Percentiles rank a stretch among this genome's conserved stretches.
These are phyloP conservation scores for Galerucella calmariensis DNA, from an alignment of 2,888 invertebrate genomes.

Conservation along the genomic window DNA sequence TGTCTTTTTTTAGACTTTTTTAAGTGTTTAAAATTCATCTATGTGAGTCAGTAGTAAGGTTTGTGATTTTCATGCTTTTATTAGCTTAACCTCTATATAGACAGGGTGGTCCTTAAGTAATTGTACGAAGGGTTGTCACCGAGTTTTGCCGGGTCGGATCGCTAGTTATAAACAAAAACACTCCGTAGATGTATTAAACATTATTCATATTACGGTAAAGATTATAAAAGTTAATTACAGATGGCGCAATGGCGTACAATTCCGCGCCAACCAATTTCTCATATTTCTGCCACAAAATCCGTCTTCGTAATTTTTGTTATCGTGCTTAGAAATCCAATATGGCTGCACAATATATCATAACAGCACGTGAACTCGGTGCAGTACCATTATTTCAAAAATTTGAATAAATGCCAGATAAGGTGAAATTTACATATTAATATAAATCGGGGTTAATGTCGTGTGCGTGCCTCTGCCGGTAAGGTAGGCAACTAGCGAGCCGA, in stretches of 20 bases:
- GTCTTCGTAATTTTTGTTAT: conserved; percentile 52
- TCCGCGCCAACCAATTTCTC: conserved; percentile 23
- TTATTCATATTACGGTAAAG: not conserved
- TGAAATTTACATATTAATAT: conserved; percentile 66
- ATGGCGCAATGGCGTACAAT: conserved; percentile 31
- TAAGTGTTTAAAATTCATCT: too few relatives aligned
- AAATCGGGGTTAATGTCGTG: conserved; percentile 67
- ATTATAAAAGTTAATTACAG: conserved; percentile 13
- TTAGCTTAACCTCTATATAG: too few relatives aligned
- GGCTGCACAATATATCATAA: conserved; percentile 64
- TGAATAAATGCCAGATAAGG: conserved; percentile 64
- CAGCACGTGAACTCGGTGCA: conserved; percentile 60
- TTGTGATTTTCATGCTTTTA: too few relatives aligned
- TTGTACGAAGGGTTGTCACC: too few relatives aligned
- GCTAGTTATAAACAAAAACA: too few relatives aligned
- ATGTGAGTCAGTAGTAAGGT: too few relatives aligned
- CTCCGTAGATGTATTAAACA: too few relatives aligned
- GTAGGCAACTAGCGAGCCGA: conserved; percentile 61
- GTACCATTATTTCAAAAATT: conserved; percentile 65
- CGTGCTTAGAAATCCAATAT: conserved; percentile 63
- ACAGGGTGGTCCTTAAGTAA: too few relatives aligned
- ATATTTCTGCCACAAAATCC: conserved; percentile 25
- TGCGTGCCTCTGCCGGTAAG: conserved; percentile 63
- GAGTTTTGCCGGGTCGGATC: too few relatives aligned
- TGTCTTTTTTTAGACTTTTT: too few relatives aligned